Conservation (phyloP, 2,797 vertebrate species). For the Semotilus atromaculatus region DNA sequence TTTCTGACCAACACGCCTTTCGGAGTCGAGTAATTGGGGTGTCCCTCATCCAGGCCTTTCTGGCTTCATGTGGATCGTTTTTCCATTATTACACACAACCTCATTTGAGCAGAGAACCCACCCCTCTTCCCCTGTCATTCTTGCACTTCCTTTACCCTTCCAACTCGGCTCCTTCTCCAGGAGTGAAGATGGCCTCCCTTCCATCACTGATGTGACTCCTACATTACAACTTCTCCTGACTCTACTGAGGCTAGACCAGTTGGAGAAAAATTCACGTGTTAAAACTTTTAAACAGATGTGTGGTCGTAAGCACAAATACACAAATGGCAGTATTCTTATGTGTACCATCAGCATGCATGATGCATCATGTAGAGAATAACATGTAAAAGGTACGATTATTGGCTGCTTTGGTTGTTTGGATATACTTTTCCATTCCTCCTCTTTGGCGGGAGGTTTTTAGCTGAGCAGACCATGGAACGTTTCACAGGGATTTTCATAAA, state of each 20-base stretch:
- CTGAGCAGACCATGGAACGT: constrained; percentile 77
- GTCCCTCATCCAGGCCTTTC: constrained; percentile 20
- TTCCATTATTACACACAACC: constrained; percentile 82
- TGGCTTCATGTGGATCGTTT: constrained; percentile 55
- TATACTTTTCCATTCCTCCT: constrained; percentile 76
- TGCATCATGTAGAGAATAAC: constrained; percentile 40
- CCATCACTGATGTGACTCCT: background rate
- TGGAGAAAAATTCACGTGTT: background rate
- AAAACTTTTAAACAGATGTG: background rate
- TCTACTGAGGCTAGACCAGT: background rate
- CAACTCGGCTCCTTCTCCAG: background rate
- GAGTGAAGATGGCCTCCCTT: constrained; percentile 1
- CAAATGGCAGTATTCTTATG: background rate
- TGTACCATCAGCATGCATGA: constrained; percentile 18
- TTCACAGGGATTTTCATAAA: constrained; percentile 82
- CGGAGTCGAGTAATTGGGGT: constrained; percentile 29
- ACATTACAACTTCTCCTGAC: background rate
- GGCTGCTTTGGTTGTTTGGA: constrained; percentile 65
- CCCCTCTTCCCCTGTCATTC: constrained; percentile 38
- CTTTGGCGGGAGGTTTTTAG: constrained; percentile 70
- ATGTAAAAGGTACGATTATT: constrained; percentile 42
- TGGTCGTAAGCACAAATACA: background rate
- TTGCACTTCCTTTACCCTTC: constrained; percentile 26
- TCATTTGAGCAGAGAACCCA: constrained; percentile 79
- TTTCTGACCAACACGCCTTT: constrained; percentile 66